phyloP scores from a whole-genome alignment of 92 coral and sea anemone species.

The Muricea muricata region DNA sequence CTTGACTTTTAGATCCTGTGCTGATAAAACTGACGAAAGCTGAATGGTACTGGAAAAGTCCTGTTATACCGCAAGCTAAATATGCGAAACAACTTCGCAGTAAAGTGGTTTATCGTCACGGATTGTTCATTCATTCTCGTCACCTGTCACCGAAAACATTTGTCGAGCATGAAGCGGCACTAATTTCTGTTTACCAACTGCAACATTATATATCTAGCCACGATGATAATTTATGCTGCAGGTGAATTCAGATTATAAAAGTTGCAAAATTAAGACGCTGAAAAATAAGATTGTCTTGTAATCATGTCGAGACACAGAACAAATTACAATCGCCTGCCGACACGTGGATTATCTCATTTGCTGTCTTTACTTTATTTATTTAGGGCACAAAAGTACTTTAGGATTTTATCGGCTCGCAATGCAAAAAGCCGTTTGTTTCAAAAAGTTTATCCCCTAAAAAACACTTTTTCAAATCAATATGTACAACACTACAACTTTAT shows the following conservation, averaged over 20 bases:
- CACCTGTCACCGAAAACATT: slow-evolving; percentile 7
- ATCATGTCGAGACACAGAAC: not conserved
- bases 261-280: not conserved
- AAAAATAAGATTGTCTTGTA: not conserved
- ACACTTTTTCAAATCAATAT: not conserved
- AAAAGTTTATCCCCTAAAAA: slow-evolving; percentile 9
- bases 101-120: slow-evolving; percentile 6
- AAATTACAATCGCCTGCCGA: not conserved
- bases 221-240: not conserved
- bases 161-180: not conserved
- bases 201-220: no score
- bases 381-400: not conserved
- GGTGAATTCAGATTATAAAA: not conserved
- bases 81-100: not conserved
- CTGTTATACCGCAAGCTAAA: not conserved
- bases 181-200: not conserved
- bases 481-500: not conserved
- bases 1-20: not conserved
- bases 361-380: not conserved
- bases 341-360: not conserved
- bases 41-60: not conserved
- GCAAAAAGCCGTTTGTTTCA: not conserved
- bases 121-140: not conserved
- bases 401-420: slow-evolving; percentile 1
- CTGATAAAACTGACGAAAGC: not conserved